phyloP scores from a whole-genome alignment of 2,113 vertebrate genomes.

The Eretmochelys imbricata region DNA sequence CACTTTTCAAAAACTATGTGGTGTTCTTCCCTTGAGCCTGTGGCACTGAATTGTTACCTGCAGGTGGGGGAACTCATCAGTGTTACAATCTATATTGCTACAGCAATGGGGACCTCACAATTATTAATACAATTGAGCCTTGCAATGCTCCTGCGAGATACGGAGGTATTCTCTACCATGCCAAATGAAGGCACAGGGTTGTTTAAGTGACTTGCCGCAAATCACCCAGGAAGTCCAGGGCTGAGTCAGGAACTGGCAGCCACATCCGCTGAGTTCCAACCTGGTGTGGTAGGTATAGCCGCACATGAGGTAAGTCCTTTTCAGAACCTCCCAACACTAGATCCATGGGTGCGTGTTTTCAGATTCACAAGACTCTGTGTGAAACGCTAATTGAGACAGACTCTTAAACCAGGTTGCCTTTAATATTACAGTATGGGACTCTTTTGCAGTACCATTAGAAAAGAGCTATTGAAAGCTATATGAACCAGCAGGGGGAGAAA shows the following conservation, averaged over 20 bases:
- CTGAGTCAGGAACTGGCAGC: not conserved
- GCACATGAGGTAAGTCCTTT: accelerated
- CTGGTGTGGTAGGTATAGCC: accelerated
- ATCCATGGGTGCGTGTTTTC: not conserved
- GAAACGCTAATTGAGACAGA: not conserved
- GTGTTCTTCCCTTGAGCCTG: not conserved
- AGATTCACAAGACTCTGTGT: not conserved
- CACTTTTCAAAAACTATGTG: not conserved
- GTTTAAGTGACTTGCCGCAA: not conserved
- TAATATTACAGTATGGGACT: conserved; percentile 4
- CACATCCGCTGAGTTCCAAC: accelerated
- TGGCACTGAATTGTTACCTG: not conserved
- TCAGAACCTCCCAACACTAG: not conserved
- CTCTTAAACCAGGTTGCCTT: conserved; percentile 20
- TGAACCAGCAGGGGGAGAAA: not conserved
- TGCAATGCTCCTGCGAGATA: not conserved
- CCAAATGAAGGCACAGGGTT: not conserved
- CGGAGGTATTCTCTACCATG: not conserved
- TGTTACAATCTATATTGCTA: not conserved
- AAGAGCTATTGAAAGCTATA: not conserved
- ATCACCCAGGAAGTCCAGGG: not conserved
- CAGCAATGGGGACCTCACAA: not conserved
- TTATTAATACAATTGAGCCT: not conserved
- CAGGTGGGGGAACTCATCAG: not conserved
- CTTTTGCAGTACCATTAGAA: not conserved